Percentiles rank a stretch among this genome's conserved stretches.
Evolutionary conservation across 2,797 vertebrate species (phyloP).

Genomic region (Florisuga fusca): DNA sequence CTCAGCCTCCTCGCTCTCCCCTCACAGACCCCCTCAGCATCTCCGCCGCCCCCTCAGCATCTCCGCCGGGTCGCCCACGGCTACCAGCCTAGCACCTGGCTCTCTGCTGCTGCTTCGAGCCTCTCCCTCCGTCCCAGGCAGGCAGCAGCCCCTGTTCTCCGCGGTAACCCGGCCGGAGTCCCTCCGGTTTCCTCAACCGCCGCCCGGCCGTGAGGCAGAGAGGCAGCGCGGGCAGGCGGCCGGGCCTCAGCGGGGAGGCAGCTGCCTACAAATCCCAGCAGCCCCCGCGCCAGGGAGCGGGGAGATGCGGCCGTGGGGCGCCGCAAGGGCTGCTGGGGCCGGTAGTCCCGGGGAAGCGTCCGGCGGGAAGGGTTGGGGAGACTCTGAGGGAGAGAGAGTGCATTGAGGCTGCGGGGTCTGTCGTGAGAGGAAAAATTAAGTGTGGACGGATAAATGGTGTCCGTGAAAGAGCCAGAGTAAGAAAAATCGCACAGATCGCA

Average conservation of each 20-base stretch:
- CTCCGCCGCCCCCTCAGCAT: neutral
- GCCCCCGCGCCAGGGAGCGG: neutral
- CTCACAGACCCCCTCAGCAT: neutral
- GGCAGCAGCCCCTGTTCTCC: neutral
- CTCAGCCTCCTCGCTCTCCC: rapidly evolving
- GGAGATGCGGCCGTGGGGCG: rapidly evolving
- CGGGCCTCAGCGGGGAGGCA: neutral
- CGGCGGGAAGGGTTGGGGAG: neutral
- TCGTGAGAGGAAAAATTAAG: neutral
- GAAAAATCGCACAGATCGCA: neutral
- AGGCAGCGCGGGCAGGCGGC: rapidly evolving
- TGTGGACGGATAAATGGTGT: neutral
- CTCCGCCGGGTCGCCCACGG: neutral
- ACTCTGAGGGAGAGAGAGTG: rapidly evolving
- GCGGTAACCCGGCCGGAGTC: rapidly evolving
- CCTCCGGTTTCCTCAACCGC: neutral
- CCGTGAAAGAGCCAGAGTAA: neutral
- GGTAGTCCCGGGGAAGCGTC: neutral
- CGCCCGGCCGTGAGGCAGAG: neutral
- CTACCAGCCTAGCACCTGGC: neutral
- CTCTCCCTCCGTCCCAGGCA: too few species aligned
- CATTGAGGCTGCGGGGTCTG: rapidly evolving
- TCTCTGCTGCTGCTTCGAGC: neutral
- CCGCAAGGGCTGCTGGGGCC: neutral
- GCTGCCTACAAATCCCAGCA: neutral